Evolutionary conservation across 2,797 vertebrate species (phyloP).

Genomic region (Myoxocephalus aenaeus): DNA sequence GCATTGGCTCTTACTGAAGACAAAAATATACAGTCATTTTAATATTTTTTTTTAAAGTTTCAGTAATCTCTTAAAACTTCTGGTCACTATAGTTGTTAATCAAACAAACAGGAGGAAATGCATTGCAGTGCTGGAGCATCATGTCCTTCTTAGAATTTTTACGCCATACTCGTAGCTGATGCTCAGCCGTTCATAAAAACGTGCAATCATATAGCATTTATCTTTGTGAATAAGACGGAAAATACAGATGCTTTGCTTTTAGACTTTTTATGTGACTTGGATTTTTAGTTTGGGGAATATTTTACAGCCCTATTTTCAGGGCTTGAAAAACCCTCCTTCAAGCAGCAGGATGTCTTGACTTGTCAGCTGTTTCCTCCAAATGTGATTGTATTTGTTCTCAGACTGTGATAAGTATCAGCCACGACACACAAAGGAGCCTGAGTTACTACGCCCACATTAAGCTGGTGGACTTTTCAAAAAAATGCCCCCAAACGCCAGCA

Average conservation of each 20-base stretch:
- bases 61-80: too few relatives aligned
- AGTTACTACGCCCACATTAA: not conserved
- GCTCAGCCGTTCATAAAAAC: not conserved
- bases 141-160: too few relatives aligned
- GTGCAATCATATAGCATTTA: not conserved
- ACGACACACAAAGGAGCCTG: too few relatives aligned
- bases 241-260: not conserved
- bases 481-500: too few relatives aligned
- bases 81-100: too few relatives aligned
- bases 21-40: too few relatives aligned
- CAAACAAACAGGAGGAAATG: too few relatives aligned
- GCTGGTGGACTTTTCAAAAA: not conserved
- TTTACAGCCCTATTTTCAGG: constrained; percentile 42
- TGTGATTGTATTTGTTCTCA: constrained; percentile 17
- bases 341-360: not conserved
- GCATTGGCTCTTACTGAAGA: too few relatives aligned
- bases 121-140: too few relatives aligned
- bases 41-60: too few relatives aligned
- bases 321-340: constrained; percentile 1
- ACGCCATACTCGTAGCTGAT: too few relatives aligned
- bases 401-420: not conserved
- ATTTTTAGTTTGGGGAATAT: not conserved
- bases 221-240: not conserved
- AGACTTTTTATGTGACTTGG: not conserved
- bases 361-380: constrained; percentile 1